Evolutionary conservation across 1,140 invertebrate genomes (phyloP).

Genomic region (Lasaia peninsularis): DNA sequence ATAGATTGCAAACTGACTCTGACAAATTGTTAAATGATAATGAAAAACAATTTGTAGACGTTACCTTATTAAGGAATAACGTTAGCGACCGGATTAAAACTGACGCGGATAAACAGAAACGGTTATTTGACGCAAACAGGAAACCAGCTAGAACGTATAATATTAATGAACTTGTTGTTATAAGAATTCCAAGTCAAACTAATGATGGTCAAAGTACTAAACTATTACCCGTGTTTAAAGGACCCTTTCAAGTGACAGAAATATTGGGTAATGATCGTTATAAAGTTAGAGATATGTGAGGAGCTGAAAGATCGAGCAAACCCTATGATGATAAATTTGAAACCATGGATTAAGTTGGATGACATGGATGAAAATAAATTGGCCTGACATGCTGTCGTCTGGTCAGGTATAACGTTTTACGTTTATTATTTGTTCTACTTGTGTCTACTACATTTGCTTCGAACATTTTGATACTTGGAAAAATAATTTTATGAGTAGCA

Average conservation of each 20-base stretch:
- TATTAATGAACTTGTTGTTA: slow-evolving; percentile 28
- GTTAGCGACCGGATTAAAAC: slow-evolving; percentile 28
- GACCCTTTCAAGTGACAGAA: slow-evolving; percentile 26
- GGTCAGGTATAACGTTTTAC: slow-evolving; percentile 14
- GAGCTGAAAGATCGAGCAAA: slow-evolving; percentile 13
- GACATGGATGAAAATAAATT: no score
- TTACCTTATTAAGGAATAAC: slow-evolving; percentile 23
- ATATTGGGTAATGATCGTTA: slow-evolving; percentile 16
- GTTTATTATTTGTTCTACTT: slow-evolving; percentile 3
- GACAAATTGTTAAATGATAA: slow-evolving; percentile 8
- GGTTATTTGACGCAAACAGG: slow-evolving; percentile 12
- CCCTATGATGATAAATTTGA: slow-evolving; percentile 28
- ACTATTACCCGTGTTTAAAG: slow-evolving; percentile 36
- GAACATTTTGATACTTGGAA: slow-evolving; percentile 11
- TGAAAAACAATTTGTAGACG: slow-evolving; percentile 17
- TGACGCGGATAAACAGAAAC: slow-evolving; percentile 25
- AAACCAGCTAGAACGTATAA: slow-evolving; percentile 21
- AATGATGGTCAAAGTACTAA: slow-evolving; percentile 37
- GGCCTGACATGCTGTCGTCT: slow-evolving; percentile 19
- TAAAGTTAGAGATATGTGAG: slow-evolving; percentile 16
- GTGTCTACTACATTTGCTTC: slow-evolving; percentile 18
- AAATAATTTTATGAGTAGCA: not conserved
- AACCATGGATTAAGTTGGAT: slow-evolving; percentile 23
- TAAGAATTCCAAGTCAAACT: slow-evolving; percentile 28
- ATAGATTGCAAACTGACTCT: slow-evolving; percentile 12